phyloP scores from a whole-genome alignment of 2,888 invertebrate genomes.

The Troglohyphantes excavatus region DNA sequence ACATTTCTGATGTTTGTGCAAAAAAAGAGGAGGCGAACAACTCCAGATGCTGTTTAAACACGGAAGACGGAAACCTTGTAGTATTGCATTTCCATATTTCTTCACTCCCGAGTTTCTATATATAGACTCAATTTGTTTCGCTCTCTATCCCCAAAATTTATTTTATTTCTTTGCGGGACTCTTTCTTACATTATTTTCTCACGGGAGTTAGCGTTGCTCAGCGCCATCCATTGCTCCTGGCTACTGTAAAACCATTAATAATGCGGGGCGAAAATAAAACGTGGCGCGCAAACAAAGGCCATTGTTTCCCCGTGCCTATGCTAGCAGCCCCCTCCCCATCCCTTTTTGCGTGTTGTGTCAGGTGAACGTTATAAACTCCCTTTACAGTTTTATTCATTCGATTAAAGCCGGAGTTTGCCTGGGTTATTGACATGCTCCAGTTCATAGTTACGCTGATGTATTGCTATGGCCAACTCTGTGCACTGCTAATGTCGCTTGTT shows the following conservation, averaged over 20 bases:
- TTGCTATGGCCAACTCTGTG: neutral
- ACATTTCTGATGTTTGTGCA: neutral
- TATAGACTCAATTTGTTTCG: constrained; percentile 65
- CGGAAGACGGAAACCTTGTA: constrained; percentile 42
- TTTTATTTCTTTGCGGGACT: constrained; percentile 36
- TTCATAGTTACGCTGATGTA: constrained; percentile 24
- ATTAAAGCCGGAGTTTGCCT: neutral
- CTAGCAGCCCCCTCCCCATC: neutral
- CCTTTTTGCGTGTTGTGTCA: constrained; percentile 43
- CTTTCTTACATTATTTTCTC: constrained; percentile 43
- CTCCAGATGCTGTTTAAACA: constrained; percentile 45
- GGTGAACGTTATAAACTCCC: constrained; percentile 54
- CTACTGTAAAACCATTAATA: constrained; percentile 54
- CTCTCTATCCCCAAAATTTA: constrained; percentile 19
- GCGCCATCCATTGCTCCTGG: constrained; percentile 26
- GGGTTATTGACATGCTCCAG: constrained; percentile 55
- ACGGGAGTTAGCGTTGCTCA: constrained; percentile 34
- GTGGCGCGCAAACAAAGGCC: constrained; percentile 57
- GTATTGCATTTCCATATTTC: constrained; percentile 73
- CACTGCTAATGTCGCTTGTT: constrained; percentile 24
- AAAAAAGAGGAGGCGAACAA: neutral
- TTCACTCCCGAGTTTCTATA: constrained; percentile 57
- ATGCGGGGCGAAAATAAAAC: constrained; percentile 55
- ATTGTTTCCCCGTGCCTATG: constrained; percentile 35
- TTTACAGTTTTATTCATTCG: constrained; percentile 21